A percentile compares a stretch with the other conserved stretches of the same genome.
phyloP scores from a whole-genome alignment of 2,888 invertebrate species.

The Trichopria drosophilae region DNA sequence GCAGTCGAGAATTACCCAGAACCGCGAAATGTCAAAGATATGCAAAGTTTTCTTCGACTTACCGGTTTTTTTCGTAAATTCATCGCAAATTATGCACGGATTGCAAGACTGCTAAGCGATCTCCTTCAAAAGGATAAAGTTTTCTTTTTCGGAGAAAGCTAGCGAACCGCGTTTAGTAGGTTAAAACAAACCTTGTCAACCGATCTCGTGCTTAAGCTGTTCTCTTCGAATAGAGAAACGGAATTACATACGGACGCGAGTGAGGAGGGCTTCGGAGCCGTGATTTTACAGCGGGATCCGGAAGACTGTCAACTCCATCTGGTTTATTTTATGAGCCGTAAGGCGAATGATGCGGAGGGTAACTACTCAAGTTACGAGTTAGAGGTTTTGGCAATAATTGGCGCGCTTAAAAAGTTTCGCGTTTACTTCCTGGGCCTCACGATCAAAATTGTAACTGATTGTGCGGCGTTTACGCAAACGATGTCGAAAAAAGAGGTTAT shows the following conservation, averaged over 20 bases:
- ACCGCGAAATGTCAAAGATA: background rate
- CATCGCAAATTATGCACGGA: too few relatives aligned
- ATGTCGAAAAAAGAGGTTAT: conserved; percentile 1
- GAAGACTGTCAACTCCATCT: conserved; percentile 10
- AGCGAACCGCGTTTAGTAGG: conserved; percentile 5
- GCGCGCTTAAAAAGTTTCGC: conserved; percentile 1
- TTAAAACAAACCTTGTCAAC: background rate
- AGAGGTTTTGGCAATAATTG: conserved; percentile 2
- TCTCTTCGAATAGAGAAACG: background rate
- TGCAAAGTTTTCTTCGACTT: conserved; percentile 1
- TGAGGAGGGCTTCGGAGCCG: conserved; percentile 4
- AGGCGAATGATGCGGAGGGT: too few relatives aligned
- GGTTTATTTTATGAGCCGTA: conserved; percentile 9
- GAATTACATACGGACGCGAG: conserved; percentile 8
- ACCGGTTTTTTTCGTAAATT: conserved; percentile 6
- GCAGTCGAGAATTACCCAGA: conserved; percentile 10
- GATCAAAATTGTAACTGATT: conserved; percentile 1
- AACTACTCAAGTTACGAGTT: conserved; percentile 6
- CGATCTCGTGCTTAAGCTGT: conserved; percentile 3
- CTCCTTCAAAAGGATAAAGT: conserved; percentile 32
- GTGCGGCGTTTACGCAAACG: conserved; percentile 1
- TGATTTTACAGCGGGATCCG: background rate
- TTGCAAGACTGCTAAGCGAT: too few relatives aligned
- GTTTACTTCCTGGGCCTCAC: background rate
- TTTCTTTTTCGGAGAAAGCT: conserved; percentile 23